These are phyloP conservation scores for Pseudotriccus pelzelni DNA, from an alignment of 2,797 vertebrate species.

Conservation along the genomic window DNA sequence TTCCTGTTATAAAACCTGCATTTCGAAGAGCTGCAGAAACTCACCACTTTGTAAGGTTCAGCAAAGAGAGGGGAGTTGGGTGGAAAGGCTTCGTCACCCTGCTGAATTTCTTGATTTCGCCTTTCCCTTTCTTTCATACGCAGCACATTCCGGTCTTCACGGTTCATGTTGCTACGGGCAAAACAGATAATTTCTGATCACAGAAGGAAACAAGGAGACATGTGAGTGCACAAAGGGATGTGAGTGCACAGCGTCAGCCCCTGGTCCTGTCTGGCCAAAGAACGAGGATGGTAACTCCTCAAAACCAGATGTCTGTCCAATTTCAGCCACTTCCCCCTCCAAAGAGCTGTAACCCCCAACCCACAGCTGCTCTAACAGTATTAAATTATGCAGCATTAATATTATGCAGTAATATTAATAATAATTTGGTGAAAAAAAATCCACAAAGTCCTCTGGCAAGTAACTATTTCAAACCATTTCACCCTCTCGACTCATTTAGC, in stretches of 20 bases:
- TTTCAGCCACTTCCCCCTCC: not conserved
- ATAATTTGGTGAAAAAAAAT: not conserved
- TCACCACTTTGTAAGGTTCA: constrained; percentile 99
- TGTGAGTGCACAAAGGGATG: not conserved
- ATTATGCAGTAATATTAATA: not conserved
- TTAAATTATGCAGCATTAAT: not conserved
- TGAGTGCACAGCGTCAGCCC: not conserved
- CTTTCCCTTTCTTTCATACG: constrained; percentile 99
- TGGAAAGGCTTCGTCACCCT: constrained; percentile 97
- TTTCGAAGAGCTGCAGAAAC: constrained; percentile 69
- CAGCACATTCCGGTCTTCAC: constrained; percentile 99
- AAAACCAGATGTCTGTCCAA: not conserved
- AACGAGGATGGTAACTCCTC: not conserved
- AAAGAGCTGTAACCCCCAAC: not conserved
- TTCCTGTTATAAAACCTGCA: not conserved
- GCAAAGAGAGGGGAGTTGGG: constrained; percentile 98
- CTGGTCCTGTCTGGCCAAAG: not conserved
- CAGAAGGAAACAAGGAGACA: not conserved
- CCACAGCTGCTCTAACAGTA: not conserved
- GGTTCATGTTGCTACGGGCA: constrained; percentile 98
- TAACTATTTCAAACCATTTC: constrained; percentile 8
- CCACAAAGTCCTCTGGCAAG: constrained; percentile 28
- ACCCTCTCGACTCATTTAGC: not conserved
- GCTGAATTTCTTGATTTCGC: constrained; percentile 99
- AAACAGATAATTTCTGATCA: constrained; percentile 48